These are phyloP conservation scores for Micromesistius poutassou DNA, from an alignment of 2,797 vertebrate species.

Conservation along the genomic window DNA sequence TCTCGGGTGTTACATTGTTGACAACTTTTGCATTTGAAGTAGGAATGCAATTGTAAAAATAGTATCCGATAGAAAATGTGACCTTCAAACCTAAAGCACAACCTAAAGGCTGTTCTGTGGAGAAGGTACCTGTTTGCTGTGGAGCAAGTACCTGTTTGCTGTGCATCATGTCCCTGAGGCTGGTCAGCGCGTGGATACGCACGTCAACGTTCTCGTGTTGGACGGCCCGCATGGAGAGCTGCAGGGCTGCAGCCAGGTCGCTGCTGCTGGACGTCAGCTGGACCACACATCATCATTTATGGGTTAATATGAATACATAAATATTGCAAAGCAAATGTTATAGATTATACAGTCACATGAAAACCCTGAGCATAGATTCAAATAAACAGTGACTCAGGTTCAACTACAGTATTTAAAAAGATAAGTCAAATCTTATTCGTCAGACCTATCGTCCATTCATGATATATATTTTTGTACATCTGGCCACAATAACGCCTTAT, in stretches of 20 bases:
- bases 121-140: neutral
- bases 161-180: slow-evolving; percentile 89
- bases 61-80: neutral
- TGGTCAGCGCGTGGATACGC: slow-evolving; percentile 92
- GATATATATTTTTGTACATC: no score
- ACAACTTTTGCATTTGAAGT: no score
- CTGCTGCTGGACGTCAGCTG: slow-evolving; percentile 91
- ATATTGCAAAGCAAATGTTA: neutral
- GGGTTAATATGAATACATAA: neutral
- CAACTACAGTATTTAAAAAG: no score
- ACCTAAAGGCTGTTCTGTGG: neutral
- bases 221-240: slow-evolving; percentile 92
- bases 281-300: neutral
- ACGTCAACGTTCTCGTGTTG: slow-evolving; percentile 98
- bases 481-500: no score
- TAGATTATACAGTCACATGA: neutral
- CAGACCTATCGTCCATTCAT: no score
- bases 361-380: neutral
- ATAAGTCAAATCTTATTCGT: no score
- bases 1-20: no score
- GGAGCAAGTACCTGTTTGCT: neutral
- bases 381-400: slow-evolving; percentile 3
- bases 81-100: neutral
- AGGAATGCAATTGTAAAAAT: neutral
- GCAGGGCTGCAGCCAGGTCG: slow-evolving; percentile 83